A percentile compares a stretch with the other conserved stretches of the same genome.
These are phyloP conservation scores for Heterohyrax brucei DNA, from an alignment of 2,797 vertebrate species.

Conservation along the genomic window DNA sequence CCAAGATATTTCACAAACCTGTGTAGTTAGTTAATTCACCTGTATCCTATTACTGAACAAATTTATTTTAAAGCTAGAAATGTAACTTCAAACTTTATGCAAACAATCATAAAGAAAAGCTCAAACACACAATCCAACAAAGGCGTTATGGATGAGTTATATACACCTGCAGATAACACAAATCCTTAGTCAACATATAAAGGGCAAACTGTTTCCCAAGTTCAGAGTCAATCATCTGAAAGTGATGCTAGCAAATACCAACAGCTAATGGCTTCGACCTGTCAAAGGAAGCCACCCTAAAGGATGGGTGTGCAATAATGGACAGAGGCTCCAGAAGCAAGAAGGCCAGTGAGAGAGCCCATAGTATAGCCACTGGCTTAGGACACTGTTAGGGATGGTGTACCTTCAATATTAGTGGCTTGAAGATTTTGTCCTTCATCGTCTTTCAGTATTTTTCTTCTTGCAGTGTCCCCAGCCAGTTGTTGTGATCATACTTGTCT, in stretches of 20 bases:
- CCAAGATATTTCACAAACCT: neutral
- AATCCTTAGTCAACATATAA: neutral
- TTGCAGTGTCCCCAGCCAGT: neutral
- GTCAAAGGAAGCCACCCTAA: neutral
- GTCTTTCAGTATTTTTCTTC: neutral
- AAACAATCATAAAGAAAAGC: conserved; percentile 18
- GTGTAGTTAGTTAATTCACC: neutral
- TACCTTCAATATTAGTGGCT: neutral
- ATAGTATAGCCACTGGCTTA: neutral
- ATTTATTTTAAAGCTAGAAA: conserved; percentile 66
- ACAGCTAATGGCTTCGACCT: neutral
- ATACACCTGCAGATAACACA: neutral
- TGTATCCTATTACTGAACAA: neutral
- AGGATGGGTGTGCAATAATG: neutral
- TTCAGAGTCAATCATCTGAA: neutral
- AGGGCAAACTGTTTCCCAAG: neutral
- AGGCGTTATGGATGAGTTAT: neutral
- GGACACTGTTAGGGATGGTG: neutral
- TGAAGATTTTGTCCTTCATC: neutral
- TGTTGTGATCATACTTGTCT: neutral
- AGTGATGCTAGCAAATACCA: neutral
- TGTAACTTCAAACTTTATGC: neutral
- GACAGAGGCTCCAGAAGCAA: neutral
- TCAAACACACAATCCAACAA: neutral
- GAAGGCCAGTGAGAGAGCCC: neutral